Evolutionary conservation across 2,797 vertebrate species (phyloP).

Genomic region (Erpetoichthys calabaricus): DNA sequence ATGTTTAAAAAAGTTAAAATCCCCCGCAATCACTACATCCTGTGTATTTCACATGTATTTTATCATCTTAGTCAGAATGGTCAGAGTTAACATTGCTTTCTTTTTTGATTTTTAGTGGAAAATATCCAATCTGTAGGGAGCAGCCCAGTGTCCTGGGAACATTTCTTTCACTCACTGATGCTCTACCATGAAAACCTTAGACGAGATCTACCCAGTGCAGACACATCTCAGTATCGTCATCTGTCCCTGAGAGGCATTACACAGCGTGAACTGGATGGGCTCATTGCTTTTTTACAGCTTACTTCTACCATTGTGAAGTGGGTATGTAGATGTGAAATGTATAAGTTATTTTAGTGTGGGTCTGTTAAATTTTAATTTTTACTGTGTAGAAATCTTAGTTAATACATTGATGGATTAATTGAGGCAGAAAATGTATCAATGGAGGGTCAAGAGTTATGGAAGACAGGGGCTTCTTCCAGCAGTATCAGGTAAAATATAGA

Average conservation of each 20-base stretch:
- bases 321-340: conserved; percentile 41
- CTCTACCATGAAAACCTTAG: conserved; percentile 91
- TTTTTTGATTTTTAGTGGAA: conserved; percentile 49
- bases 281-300: conserved; percentile 80
- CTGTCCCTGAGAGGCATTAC: conserved; percentile 85
- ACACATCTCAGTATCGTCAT: conserved; percentile 79
- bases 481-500: too few relatives aligned
- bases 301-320: conserved; percentile 81
- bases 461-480: too few relatives aligned
- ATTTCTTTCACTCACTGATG: conserved; percentile 94
- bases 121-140: conserved; percentile 82
- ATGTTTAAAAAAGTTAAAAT: background rate
- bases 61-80: background rate
- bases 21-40: too few relatives aligned
- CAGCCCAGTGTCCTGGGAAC: conserved; percentile 92
- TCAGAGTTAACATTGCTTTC: background rate
- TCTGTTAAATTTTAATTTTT: too few relatives aligned
- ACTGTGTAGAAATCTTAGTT: background rate
- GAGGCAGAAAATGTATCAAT: too few relatives aligned
- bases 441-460: too few relatives aligned
- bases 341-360: too few relatives aligned
- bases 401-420: too few relatives aligned
- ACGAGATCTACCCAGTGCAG: conserved; percentile 77
- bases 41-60: too few relatives aligned
- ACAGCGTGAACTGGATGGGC: conserved; percentile 85